Percentiles rank a stretch among this genome's conserved stretches.
Conservation (phyloP, 2,113 vertebrate species). For the Corythaixoides concolor region DNA sequence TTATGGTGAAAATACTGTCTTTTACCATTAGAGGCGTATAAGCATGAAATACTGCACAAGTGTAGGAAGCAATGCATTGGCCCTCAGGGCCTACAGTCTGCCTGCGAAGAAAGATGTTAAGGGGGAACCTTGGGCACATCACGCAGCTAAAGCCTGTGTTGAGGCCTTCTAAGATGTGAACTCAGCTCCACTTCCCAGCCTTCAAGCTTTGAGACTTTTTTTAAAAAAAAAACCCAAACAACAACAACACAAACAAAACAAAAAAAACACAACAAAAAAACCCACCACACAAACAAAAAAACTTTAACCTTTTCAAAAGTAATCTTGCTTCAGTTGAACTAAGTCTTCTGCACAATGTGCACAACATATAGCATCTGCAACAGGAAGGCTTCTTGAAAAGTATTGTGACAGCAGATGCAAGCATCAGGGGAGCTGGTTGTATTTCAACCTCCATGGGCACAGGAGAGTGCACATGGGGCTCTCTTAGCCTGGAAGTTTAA, state of each 20-base stretch:
- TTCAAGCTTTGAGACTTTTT: neutral
- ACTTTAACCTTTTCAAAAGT: constrained; percentile 30
- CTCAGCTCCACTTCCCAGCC: neutral
- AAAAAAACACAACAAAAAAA: neutral
- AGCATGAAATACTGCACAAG: neutral
- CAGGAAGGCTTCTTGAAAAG: neutral
- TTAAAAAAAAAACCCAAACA: neutral
- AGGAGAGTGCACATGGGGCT: accelerated
- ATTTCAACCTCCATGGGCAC: accelerated
- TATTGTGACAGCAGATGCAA: neutral
- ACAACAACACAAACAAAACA: too few relatives aligned
- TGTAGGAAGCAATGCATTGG: neutral
- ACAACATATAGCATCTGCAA: accelerated
- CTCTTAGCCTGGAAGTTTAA: neutral
- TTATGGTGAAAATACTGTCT: neutral
- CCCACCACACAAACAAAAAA: too few relatives aligned
- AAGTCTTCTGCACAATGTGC: neutral
- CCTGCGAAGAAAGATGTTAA: neutral
- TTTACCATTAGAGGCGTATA: neutral
- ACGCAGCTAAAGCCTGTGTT: neutral
- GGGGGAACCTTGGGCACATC: neutral
- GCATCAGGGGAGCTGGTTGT: neutral
- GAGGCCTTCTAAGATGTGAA: neutral
- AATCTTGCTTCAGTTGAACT: neutral
- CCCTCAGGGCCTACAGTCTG: neutral